These are phyloP conservation scores for Sialia sialis DNA, from an alignment of 2,113 vertebrate species.

Conservation along the genomic window DNA sequence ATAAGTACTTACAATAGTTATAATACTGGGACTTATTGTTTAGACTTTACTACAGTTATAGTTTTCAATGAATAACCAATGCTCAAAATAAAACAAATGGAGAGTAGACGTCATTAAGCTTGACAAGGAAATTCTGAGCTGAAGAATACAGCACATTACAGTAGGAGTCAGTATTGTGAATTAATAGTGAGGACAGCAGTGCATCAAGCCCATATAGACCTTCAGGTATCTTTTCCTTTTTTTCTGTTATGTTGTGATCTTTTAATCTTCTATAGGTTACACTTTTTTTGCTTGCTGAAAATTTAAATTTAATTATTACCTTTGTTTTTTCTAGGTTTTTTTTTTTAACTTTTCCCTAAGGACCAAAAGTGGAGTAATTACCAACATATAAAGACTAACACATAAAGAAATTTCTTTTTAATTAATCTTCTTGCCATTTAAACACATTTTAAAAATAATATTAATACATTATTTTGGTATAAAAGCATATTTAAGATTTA, in stretches of 20 bases:
- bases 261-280: background rate
- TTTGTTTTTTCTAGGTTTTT: too few species aligned
- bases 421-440: background rate
- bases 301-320: background rate
- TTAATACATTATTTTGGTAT: background rate
- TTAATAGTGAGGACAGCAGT: background rate
- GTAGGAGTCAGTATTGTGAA: background rate
- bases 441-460: background rate
- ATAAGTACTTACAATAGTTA: background rate
- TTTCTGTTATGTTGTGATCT: background rate
- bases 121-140: background rate
- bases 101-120: background rate
- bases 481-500: background rate
- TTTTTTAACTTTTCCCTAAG: background rate
- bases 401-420: background rate
- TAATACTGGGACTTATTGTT: background rate
- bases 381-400: background rate
- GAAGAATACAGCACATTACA: background rate
- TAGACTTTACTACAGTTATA: background rate
- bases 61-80: background rate
- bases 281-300: background rate
- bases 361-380: background rate
- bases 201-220: background rate
- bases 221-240: background rate
- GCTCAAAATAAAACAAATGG: background rate